Evolutionary conservation across 2,113 vertebrate genomes (phyloP).

Genomic region (Colossoma macropomum): DNA sequence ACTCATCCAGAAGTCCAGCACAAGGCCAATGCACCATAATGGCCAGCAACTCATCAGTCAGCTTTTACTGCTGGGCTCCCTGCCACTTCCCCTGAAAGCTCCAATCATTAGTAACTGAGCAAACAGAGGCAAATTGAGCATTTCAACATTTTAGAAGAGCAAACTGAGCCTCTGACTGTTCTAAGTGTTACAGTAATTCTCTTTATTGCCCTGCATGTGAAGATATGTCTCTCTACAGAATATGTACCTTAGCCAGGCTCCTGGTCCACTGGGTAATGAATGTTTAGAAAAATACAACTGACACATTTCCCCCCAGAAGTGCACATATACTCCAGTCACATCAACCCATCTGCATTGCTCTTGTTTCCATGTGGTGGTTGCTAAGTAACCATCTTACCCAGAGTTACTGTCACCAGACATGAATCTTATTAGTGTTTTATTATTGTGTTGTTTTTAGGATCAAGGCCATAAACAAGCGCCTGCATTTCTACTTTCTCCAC

Average conservation of each 20-base stretch:
- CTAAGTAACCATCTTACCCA: constrained; percentile 52
- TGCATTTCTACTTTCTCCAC: constrained; percentile 4
- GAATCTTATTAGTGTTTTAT: constrained; percentile 50
- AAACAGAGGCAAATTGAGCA: background rate
- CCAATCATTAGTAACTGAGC: background rate
- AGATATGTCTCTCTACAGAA: background rate
- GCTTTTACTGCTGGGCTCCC: background rate
- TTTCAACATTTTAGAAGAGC: background rate
- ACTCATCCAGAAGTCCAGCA: background rate
- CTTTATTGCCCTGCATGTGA: background rate
- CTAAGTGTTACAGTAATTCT: background rate
- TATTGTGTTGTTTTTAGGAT: constrained; percentile 42
- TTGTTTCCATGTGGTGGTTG: constrained; percentile 44
- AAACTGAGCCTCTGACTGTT: background rate
- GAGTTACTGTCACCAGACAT: constrained; percentile 43
- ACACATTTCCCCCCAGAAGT: background rate
- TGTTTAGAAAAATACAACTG: constrained; percentile 12
- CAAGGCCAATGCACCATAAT: background rate
- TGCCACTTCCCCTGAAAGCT: background rate
- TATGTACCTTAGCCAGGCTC: no score
- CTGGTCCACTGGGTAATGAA: background rate
- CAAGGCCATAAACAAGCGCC: constrained; percentile 40
- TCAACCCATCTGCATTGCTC: constrained; percentile 20
- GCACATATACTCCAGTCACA: background rate
- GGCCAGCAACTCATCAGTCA: background rate